Base-by-base conservation (phyloP, 53 echinoderm and acorn worm genomes). In the Mesocentrotus franciscanus region DNA sequence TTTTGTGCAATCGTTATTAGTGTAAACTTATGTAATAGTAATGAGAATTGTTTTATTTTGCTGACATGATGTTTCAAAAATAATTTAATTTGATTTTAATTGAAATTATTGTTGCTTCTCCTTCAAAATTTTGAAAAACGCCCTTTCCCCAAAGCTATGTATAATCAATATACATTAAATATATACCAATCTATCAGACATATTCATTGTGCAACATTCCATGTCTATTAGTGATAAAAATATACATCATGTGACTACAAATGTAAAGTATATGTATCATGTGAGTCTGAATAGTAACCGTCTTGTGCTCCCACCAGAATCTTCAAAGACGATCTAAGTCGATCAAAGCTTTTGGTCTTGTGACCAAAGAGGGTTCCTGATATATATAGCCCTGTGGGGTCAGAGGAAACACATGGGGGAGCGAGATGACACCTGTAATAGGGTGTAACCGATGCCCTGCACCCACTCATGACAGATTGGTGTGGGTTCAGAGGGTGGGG, bases 361-460 rank as follows among this genome's bases (percentile, higher is more conserved):
- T 81, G 81, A 81, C 36, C 81, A 81, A 18, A 58, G 49, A 27
- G 59, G 87, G 87, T n/a, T 24, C 87, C 58, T 84, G 84, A 84
- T 17, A 20, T 84, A 84, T 17, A 20, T 84, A 84, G 84, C 84
- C 49, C 84, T 58, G 58, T 87, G 9, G 87, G 87, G 87, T 87
- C 87, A 66, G 22, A 91, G 91, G 91, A 91, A 61, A 62, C 91
- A 91, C 91, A 91, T 91, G 91, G 36, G 91, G 62, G 30, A 91
- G 66, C 30, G 61, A 64, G 66, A 35, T 91, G 91, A 91, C 91
- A 91, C 91, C 66, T 91, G 62, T 35, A 64, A 15, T 18, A 91
- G 62, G 91, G 91, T 87, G 87, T 87, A 58, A 87, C 87, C 27
- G 58, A 81, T 58, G 6, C 57, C n/a, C 10, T n/a, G 56, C 56